Conservation (phyloP, 2,113 vertebrate species). For the Rousettus leschenaultii region DNA sequence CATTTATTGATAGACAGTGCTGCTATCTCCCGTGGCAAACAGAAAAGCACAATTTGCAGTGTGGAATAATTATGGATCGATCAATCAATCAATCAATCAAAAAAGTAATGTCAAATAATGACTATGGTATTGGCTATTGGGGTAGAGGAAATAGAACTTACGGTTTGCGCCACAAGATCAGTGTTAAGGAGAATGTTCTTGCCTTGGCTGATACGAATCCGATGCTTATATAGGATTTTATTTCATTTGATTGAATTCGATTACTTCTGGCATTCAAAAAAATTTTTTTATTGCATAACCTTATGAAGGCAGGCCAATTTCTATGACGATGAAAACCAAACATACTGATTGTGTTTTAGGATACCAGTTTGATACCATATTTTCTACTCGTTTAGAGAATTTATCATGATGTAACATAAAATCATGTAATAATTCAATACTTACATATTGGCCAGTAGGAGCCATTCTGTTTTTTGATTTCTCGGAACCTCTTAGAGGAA, state of each 20-base stretch:
- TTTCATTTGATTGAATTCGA: background rate
- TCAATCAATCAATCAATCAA: background rate
- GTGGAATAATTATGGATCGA: background rate
- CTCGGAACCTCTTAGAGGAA: conserved; percentile 14
- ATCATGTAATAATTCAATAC: conserved; percentile 38
- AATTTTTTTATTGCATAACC: background rate
- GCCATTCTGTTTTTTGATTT: conserved; percentile 27
- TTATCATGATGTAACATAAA: conserved; percentile 7
- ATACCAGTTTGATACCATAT: background rate
- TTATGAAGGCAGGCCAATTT: background rate
- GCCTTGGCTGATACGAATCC: background rate
- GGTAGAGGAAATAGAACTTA: background rate
- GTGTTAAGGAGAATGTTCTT: background rate
- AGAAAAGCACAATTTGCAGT: background rate
- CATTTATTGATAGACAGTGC: background rate
- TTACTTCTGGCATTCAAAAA: background rate
- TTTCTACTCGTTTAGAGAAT: background rate
- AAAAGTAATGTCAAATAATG: background rate
- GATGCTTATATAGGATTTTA: background rate
- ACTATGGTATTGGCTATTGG: background rate
- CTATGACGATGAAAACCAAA: background rate
- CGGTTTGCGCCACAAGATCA: background rate
- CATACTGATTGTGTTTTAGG: background rate
- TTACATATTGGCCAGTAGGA: background rate
- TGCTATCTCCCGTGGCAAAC: background rate